Percentiles rank a stretch among this genome's conserved stretches.
These are phyloP conservation scores for Cancer borealis DNA, from an alignment of 2,888 invertebrate species.

Conservation along the genomic window DNA sequence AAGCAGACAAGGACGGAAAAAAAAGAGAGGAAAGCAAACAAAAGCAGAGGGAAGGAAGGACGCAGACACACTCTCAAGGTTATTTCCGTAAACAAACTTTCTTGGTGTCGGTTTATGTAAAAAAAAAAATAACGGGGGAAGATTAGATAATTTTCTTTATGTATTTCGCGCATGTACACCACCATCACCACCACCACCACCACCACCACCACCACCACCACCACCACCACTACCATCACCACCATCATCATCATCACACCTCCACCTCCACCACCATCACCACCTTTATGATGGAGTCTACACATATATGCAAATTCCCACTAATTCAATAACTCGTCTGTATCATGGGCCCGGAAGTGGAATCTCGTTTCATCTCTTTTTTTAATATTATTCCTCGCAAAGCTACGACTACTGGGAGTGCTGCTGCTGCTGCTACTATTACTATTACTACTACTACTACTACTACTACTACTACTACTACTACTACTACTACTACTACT, in stretches of 20 bases:
- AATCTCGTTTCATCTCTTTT: constrained; percentile 3
- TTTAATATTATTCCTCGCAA: background rate
- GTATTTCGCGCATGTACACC: background rate
- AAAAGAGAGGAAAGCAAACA: background rate
- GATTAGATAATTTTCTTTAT: too few species aligned
- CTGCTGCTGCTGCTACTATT: background rate
- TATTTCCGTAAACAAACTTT: background rate
- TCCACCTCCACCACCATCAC: background rate
- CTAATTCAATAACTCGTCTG: background rate
- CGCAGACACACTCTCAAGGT: background rate
- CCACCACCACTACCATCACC: background rate
- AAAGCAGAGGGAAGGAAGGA: background rate
- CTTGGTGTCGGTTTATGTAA: background rate
- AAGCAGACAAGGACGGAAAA: background rate
- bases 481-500: background rate
- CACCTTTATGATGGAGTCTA: background rate
- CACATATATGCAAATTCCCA: background rate
- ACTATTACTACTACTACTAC: background rate
- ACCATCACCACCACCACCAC: background rate
- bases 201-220: constrained; percentile 20
- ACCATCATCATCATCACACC: background rate
- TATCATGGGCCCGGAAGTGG: background rate
- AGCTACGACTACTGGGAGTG: background rate
- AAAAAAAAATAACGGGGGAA: background rate
- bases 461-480: background rate